Base-by-base conservation (phyloP, 2,888 invertebrate genomes). In the Glomeris marginata region DNA sequence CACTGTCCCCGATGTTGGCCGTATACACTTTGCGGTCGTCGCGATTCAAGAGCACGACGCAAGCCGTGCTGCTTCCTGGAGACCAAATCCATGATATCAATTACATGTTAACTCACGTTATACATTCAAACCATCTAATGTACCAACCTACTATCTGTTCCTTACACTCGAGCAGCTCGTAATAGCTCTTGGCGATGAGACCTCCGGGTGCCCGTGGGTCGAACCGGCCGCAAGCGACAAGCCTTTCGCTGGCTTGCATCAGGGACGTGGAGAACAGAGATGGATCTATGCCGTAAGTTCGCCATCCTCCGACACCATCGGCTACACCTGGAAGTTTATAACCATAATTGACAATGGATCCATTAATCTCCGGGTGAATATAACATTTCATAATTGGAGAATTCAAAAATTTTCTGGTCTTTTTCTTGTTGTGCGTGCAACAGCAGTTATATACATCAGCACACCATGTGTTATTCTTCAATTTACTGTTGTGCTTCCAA, bases 1-100 rank as follows among this genome's bases (percentile, higher is more conserved):
- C 97, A 64, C 94, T 94, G 72, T 97, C 97, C n/a, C 97, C 97
- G 59, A 97, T 86, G 71, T 97, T 97, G 47, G 95, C 95, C 13
- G 95, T 86, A 62, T 92, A 88, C 64, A 97, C 78, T 58, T 82
- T 84, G 64, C 81, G 81, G 61, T 85, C 90, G 61, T 83, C 84
- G 59, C 86, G 80, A 68, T 92, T 90, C 55, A 97, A 74, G 58
- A 94, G 81, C 64, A 97, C 83, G 51, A 97, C 85, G 69, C 97
- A 97, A 1, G 95, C 97, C 57, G 97, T 97, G 67, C 94, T 94
- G 71, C 95, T 95, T 60, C 94, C 92, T 86, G 68, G 28, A 62
- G 43, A 36, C 18, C 36, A 51, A 10, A 36, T n/a, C n/a, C n/a
- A n/a, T n/a, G 28, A 28, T 28, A 5, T 8, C 28, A 28, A 28